Percentiles rank a stretch among this genome's conserved stretches.
These are phyloP conservation scores for Sesamia nonagrioides DNA, from an alignment of 1,140 invertebrate species.

Conservation along the genomic window DNA sequence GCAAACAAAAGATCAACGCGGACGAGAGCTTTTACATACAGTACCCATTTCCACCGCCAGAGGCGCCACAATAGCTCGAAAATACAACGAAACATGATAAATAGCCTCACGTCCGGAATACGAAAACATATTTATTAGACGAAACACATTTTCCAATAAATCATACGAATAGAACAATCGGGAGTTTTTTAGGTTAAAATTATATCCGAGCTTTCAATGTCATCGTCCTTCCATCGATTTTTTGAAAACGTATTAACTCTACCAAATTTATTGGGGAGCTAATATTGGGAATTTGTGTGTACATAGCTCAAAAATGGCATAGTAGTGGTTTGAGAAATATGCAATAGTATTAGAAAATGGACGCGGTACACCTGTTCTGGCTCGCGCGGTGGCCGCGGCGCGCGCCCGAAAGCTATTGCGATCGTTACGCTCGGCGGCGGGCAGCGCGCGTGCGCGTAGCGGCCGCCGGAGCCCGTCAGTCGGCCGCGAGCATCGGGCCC, in stretches of 20 bases:
- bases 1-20: slow-evolving; percentile 51
- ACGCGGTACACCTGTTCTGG: slow-evolving; percentile 61
- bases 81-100: slow-evolving; percentile 47
- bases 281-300: slow-evolving; percentile 7
- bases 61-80: slow-evolving; percentile 49
- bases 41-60: slow-evolving; percentile 53
- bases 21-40: slow-evolving; percentile 45
- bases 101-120: slow-evolving; percentile 29
- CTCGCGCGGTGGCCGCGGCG: slow-evolving; percentile 41
- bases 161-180: slow-evolving; percentile 28
- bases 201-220: slow-evolving; percentile 33
- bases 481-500: slow-evolving; percentile 70
- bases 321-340: slow-evolving; percentile 32
- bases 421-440: slow-evolving; percentile 68
- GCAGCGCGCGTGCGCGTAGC: slow-evolving; percentile 69
- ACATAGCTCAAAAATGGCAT: slow-evolving; percentile 15
- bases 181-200: slow-evolving; percentile 37
- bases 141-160: slow-evolving; percentile 48
- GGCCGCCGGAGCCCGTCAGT: slow-evolving; percentile 64
- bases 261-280: not conserved
- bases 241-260: not conserved
- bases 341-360: slow-evolving; percentile 35
- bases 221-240: slow-evolving; percentile 19
- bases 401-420: slow-evolving; percentile 43
- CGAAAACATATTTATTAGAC: slow-evolving; percentile 51